Evolutionary conservation across 2,888 invertebrate genomes (phyloP).

Genomic region (Sipha maydis): DNA sequence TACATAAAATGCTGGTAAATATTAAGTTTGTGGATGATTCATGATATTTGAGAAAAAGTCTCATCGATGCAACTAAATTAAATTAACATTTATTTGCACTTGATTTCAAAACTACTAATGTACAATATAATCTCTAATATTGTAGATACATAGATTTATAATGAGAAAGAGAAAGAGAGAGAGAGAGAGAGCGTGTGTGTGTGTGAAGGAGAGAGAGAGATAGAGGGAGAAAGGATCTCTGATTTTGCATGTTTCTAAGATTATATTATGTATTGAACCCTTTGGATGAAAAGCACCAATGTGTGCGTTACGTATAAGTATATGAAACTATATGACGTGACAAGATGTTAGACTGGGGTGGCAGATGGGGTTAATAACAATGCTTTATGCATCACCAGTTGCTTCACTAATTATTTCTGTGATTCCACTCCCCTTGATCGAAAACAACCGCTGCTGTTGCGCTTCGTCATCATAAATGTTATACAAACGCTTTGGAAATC

Average conservation of each 20-base stretch:
- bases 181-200: too few relatives aligned
- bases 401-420: constrained; percentile 32
- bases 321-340: too few relatives aligned
- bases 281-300: background rate
- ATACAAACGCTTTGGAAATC: background rate
- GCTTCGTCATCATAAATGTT: background rate
- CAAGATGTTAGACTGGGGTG: background rate
- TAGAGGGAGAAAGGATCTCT: background rate
- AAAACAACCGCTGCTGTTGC: background rate
- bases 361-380: background rate
- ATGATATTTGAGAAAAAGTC: too few relatives aligned
- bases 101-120: background rate
- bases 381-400: constrained; percentile 32
- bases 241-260: background rate
- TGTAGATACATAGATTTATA: too few relatives aligned
- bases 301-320: background rate
- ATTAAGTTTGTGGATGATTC: too few relatives aligned
- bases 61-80: background rate
- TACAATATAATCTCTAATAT: too few relatives aligned
- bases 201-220: too few relatives aligned
- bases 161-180: too few relatives aligned
- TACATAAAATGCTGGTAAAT: too few relatives aligned
- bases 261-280: background rate
- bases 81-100: background rate
- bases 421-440: background rate